Base-by-base conservation (phyloP, 2,113 vertebrate species). In the Chrysochloris asiatica region DNA sequence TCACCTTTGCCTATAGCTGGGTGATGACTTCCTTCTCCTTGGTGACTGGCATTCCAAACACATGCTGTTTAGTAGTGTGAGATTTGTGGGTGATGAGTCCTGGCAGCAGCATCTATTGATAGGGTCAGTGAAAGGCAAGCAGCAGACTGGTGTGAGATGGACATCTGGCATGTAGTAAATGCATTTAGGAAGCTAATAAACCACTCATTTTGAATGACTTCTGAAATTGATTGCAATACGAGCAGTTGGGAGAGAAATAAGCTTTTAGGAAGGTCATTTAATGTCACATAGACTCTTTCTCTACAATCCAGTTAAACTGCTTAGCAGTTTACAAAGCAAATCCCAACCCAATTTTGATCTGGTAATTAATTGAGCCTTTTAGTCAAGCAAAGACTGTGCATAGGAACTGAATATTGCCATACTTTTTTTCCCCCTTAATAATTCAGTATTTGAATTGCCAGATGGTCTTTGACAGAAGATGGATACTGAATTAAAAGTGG, bases 171-270 rank as follows among this genome's bases (percentile, higher is more conserved):
- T 81, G 93, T 88, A 96, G 96, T 94, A 97, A 97, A 96, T 90
- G 95, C 93, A 93, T 97, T 97, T 97, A 96, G 97, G 95, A 97
- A 97, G 97, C 97, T 90, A 97, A 98, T 97, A 98, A 97, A 97
- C 96, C 77, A 77, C 93, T 97, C 96, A 93, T 97, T 97, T 95
- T 94, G 95, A 98, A 96, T 91, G 95, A 95, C 96, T 97, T 93
- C 93, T 96, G 95, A 97, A 97, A 98, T 91, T 95, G 97, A 96
- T 96, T 97, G 97, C 97, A 96, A 95, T 95, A 95, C 43, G 95
- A 95, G 95, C 95, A 92, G 92, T 96, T 97, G 96, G 94, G 95
- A 91, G 91, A 97, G 97, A 97, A 97, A 96, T 76, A 95, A 96
- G 97, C 96, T 97, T 97, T 97, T 95, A 95, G 96, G 95, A 97